These are phyloP conservation scores for Cryptoblepharus egeriae DNA, from an alignment of 2,797 vertebrate species.

Conservation along the genomic window DNA sequence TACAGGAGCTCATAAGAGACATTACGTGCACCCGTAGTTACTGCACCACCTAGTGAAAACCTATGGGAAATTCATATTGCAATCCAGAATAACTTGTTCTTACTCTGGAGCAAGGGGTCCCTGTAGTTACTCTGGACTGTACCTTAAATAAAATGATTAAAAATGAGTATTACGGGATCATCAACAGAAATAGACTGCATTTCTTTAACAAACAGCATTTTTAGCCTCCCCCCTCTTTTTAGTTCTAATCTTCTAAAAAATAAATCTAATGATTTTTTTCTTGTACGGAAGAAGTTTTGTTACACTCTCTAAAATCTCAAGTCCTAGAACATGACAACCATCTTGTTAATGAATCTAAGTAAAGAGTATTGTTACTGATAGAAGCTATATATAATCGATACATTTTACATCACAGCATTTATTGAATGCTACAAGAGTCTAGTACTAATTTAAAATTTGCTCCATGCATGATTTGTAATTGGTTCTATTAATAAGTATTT, in stretches of 20 bases:
- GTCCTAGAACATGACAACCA: constrained; percentile 1
- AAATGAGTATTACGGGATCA: too few species aligned
- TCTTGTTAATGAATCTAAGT: constrained; percentile 18
- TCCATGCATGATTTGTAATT: not conserved
- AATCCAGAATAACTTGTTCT: too few species aligned
- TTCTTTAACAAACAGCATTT: too few species aligned
- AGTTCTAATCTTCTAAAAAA: not conserved
- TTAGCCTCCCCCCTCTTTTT: not conserved
- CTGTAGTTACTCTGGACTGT: too few species aligned
- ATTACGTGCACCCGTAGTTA: too few species aligned
- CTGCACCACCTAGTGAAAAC: too few species aligned
- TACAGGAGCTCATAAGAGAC: too few species aligned
- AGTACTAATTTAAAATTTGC: not conserved
- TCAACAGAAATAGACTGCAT: too few species aligned
- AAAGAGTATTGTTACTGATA: not conserved
- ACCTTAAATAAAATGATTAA: too few species aligned
- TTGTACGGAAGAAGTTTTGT: not conserved
- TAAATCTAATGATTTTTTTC: not conserved
- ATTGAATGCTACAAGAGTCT: too few species aligned
- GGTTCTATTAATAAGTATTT: not conserved
- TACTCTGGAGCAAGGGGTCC: too few species aligned
- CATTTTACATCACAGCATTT: not conserved
- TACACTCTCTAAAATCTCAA: not conserved
- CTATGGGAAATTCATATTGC: too few species aligned
- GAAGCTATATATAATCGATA: constrained; percentile 1